Conservation (phyloP, 2,797 vertebrate genomes). For the Carduelis carduelis region DNA sequence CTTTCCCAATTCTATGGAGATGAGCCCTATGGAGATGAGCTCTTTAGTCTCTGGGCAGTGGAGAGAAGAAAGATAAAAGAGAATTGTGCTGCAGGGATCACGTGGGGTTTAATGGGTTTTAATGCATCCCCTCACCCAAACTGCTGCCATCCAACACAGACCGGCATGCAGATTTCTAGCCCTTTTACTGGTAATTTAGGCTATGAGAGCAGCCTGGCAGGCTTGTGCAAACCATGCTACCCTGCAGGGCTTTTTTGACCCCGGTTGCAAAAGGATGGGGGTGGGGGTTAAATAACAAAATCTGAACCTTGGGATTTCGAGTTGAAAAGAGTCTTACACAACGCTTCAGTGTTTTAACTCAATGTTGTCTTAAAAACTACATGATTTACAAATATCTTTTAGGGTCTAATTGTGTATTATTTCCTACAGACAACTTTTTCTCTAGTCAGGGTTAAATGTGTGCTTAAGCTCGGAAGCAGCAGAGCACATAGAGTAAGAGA, state of each 20-base stretch:
- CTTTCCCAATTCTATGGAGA: not conserved
- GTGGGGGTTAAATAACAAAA: not conserved
- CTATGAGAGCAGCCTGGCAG: not conserved
- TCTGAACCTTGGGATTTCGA: not conserved
- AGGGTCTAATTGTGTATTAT: not conserved
- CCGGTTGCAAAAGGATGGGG: not conserved
- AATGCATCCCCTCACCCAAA: not conserved
- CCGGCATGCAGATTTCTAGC: not conserved
- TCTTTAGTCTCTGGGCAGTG: not conserved
- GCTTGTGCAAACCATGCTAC: not conserved
- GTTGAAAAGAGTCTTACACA: not conserved
- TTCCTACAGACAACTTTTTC: not conserved
- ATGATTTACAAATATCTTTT: not conserved
- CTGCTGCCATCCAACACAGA: not conserved
- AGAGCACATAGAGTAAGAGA: not conserved
- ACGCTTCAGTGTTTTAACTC: not conserved
- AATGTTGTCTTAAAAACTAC: not conserved
- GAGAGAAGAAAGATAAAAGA: conserved; percentile 4
- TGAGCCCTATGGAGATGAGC: conserved; percentile 15
- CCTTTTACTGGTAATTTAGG: not conserved
- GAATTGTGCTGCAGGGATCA: not conserved
- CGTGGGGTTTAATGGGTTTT: conserved; percentile 10
- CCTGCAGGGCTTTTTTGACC: not conserved
- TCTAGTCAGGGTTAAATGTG: not conserved
- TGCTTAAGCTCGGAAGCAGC: not conserved